A percentile compares a stretch with the other conserved stretches of the same genome.
Conservation (phyloP, 2,113 vertebrate species). For the Hippocampus comes region DNA sequence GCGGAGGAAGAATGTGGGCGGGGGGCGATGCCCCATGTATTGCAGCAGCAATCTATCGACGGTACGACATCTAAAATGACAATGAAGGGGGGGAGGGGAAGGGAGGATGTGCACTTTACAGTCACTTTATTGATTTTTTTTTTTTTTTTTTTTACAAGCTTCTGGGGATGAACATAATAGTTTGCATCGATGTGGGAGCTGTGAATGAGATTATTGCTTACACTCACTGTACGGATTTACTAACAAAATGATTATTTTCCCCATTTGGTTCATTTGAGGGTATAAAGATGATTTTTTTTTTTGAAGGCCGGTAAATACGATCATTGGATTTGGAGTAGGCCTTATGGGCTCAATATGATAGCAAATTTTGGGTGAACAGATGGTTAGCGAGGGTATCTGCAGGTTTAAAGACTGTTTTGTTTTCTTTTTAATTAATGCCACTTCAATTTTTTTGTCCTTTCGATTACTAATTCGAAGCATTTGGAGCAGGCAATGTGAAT, state of each 20-base stretch:
- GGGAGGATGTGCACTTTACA: not conserved
- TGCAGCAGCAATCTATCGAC: not conserved
- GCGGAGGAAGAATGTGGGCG: not conserved
- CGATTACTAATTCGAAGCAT: too few species aligned
- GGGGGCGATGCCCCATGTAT: not conserved
- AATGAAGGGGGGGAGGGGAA: not conserved
- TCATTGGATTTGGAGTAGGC: not conserved
- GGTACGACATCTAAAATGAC: not conserved
- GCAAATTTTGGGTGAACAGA: not conserved
- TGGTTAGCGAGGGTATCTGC: not conserved
- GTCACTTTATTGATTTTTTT: conserved; percentile 1
- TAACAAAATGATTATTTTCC: conserved; percentile 2
- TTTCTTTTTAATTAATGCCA: too few species aligned
- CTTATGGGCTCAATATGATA: not conserved
- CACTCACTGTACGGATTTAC: not conserved
- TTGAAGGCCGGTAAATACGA: not conserved
- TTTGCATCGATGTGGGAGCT: conserved; percentile 1
- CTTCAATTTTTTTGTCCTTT: too few species aligned
- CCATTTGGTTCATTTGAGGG: not conserved
- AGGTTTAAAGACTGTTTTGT: not conserved
- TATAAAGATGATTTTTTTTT: not conserved
- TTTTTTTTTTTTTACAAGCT: not conserved
- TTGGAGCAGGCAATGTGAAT: too few species aligned
- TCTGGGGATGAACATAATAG: not conserved
- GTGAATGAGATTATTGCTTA: conserved; percentile 2